Base-by-base conservation (phyloP, 2,888 invertebrate species). In the Synergus japonicus region DNA sequence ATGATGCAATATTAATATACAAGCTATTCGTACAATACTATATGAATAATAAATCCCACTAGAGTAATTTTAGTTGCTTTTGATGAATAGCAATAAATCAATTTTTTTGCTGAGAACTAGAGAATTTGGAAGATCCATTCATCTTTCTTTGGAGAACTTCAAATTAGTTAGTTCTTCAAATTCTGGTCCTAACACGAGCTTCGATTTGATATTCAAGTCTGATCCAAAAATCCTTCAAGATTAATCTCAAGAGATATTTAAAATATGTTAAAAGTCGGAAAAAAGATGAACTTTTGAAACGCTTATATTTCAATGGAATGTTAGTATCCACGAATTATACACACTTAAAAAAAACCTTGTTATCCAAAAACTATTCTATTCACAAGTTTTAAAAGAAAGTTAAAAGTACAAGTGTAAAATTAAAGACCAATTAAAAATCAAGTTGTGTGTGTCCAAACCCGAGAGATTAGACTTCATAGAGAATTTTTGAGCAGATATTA, bases 11-110 rank as follows among this genome's bases (percentile, higher is more conserved):
- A 79, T 67, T 76, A 84, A 79, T 76, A 83, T 85, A 86, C 78
- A 66, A 87, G 83, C 86, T 87, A 83, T 83, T 80, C 83, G 81
- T 83, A 84, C 78, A 84, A 86, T 87, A 83, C 82, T 84, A 86
- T 82, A 79, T 29, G 29, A 88, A 86, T 83, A 83, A 86, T 85
- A 82, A 85, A 85, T 78, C 73, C 86, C 84, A 88, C 73, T 54
- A 73, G 37, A 49, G 37, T 60, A n/a, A 49, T 73, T 69, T 73
- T 73, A 73, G 73, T 73, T 73, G 54, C 49, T 73, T 73, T 73
- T 73, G 54, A 54, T 54, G 54, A 37, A 54, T 54, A 69, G 37
- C 29, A 8, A 8, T 37, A 29, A 73, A 82, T 80, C 63, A 46
- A 77, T 58, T 82, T 76, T 78, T 58, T 77, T 73, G 54, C 73